phyloP scores from a whole-genome alignment of 2,113 vertebrate species.

The Damaliscus lunatus region DNA sequence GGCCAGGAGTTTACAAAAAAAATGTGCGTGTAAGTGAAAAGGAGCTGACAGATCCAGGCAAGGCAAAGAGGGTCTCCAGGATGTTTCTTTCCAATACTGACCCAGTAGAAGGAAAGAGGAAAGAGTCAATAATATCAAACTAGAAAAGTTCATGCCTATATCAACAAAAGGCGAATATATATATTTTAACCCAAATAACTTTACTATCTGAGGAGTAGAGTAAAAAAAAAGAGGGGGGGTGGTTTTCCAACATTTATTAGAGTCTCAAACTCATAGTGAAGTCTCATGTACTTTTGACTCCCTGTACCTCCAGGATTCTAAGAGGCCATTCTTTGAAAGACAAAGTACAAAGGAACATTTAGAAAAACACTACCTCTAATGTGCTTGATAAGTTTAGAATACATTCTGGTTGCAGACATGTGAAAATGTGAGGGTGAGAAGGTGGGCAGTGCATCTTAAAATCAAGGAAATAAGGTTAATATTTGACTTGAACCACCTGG shows the following conservation, averaged over 20 bases:
- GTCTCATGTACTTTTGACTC: not conserved
- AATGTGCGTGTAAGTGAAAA: not conserved
- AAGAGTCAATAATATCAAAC: not conserved
- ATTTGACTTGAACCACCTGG: not conserved
- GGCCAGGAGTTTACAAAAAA: not conserved
- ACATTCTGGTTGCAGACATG: not conserved
- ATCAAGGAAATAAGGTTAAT: conserved; percentile 32
- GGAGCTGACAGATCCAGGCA: not conserved
- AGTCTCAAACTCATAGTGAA: not conserved
- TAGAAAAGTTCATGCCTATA: not conserved
- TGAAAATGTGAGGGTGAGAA: not conserved
- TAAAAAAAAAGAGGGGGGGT: not conserved
- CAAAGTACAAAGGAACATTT: not conserved
- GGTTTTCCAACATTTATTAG: not conserved
- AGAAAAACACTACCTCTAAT: not conserved
- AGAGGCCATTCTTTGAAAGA: not conserved
- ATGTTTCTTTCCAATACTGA: not conserved
- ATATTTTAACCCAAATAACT: not conserved
- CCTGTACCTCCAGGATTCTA: not conserved
- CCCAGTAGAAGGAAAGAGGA: not conserved
- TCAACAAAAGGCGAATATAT: not conserved
- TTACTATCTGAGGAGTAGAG: not conserved
- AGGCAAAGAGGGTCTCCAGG: not conserved
- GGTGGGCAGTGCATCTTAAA: not conserved
- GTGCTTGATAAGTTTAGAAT: not conserved